phyloP scores from a whole-genome alignment of 2,888 invertebrate species.

The Nudaria mundana region DNA sequence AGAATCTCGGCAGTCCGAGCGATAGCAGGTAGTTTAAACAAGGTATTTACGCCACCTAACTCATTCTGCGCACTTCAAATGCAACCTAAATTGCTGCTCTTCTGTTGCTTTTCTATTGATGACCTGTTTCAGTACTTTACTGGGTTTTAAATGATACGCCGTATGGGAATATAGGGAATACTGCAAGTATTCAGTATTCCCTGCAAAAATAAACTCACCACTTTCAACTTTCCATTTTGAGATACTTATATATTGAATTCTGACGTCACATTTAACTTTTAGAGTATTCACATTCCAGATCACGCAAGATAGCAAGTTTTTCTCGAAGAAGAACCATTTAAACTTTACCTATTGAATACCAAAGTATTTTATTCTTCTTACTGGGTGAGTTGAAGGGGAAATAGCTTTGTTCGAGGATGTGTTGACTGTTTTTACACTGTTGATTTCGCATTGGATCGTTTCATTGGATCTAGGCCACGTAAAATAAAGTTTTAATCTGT shows the following conservation, averaged over 20 bases:
- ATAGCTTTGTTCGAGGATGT: constrained; percentile 4
- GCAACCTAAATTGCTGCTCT: too few species aligned
- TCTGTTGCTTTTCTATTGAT: too few species aligned
- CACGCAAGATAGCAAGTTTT: constrained; percentile 57
- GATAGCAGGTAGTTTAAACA: too few species aligned
- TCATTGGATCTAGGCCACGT: neutral
- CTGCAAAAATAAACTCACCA: too few species aligned
- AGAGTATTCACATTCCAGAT: constrained; percentile 51
- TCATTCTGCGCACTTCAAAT: too few species aligned
- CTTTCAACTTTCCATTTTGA: too few species aligned
- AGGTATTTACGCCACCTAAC: too few species aligned
- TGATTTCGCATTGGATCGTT: neutral
- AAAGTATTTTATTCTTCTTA: constrained; percentile 25
- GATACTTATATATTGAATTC: constrained; percentile 27
- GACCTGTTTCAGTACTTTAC: too few species aligned
- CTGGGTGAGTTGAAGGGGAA: constrained; percentile 20
- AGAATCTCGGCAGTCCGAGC: too few species aligned
- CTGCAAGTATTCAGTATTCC: too few species aligned
- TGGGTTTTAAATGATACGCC: too few species aligned
- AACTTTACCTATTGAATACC: constrained; percentile 52
- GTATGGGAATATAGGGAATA: neutral
- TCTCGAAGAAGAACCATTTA: constrained; percentile 53
- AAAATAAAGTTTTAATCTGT: too few species aligned
- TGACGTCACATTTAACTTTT: constrained; percentile 30
- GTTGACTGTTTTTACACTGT: constrained; percentile 3